Percentiles rank a stretch among this genome's conserved stretches.
phyloP scores from a whole-genome alignment of 2,797 vertebrate species.

The Acrossocheilus wenchowensis region DNA sequence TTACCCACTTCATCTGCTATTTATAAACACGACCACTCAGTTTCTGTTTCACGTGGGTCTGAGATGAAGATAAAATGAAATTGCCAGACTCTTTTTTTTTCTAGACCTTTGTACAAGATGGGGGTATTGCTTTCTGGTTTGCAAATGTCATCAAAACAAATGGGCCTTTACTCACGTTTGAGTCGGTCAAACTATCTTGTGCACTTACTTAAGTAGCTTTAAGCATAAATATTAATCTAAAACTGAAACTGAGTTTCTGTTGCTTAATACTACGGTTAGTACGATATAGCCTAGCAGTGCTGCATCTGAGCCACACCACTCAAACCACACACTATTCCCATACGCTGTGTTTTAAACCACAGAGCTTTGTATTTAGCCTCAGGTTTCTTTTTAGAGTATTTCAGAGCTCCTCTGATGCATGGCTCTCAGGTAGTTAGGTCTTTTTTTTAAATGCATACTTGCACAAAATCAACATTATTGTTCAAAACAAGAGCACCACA shows the following conservation, averaged over 20 bases:
- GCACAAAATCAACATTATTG: not conserved
- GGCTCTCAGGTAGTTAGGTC: not conserved
- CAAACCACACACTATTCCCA: constrained; percentile 20
- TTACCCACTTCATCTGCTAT: not conserved
- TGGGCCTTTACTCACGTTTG: not conserved
- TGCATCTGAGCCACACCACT: constrained; percentile 14
- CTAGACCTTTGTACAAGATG: not conserved
- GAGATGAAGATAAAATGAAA: not conserved
- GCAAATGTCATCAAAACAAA: not conserved
- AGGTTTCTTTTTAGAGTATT: not conserved
- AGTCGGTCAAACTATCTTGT: not conserved
- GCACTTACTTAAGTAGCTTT: not conserved
- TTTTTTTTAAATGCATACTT: not conserved
- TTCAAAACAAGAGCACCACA: not conserved
- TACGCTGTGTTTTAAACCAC: constrained; percentile 19
- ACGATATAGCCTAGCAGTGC: not conserved
- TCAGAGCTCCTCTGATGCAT: not conserved
- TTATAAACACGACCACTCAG: not conserved
- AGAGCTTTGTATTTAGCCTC: not conserved
- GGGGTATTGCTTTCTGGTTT: not conserved
- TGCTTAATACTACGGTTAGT: not conserved
- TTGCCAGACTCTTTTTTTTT: not conserved
- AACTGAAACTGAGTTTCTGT: not conserved
- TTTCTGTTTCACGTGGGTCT: not conserved
- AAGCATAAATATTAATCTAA: not conserved